Conservation (phyloP, 2,113 vertebrate genomes). For the Danionella cerebrum region DNA sequence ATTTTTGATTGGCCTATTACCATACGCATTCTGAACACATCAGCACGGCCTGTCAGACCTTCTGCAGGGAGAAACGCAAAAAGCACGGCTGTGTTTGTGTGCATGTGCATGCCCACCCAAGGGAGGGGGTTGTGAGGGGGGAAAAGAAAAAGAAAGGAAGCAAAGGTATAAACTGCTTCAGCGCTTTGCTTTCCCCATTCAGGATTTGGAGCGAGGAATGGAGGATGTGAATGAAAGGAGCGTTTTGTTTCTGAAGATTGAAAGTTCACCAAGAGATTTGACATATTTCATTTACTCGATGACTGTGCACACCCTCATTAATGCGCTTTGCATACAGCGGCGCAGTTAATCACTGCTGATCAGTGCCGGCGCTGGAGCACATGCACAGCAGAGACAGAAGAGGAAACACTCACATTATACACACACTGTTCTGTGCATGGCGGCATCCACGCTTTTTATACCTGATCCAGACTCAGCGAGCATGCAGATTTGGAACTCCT, state of each 20-base stretch:
- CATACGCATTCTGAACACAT: conserved; percentile 95
- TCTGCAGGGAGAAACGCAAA: conserved; percentile 51
- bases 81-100: conserved; percentile 29
- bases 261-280: conserved; percentile 95
- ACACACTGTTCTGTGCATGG: conserved; percentile 1
- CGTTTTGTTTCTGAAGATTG: conserved; percentile 84
- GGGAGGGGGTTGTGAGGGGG: neutral
- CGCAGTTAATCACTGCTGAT: conserved; percentile 93
- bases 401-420: conserved; percentile 35
- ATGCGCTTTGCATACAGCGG: conserved; percentile 85
- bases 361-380: conserved; percentile 60
- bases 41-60: conserved; percentile 91
- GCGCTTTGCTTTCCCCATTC: conserved; percentile 66
- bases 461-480: conserved; percentile 38
- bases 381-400: neutral
- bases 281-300: conserved; percentile 99
- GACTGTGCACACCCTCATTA: conserved; percentile 96
- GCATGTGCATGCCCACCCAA: conserved; percentile 19
- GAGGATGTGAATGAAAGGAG: conserved; percentile 90
- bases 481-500: conserved; percentile 58
- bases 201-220: conserved; percentile 75
- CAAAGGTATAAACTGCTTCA: conserved; percentile 87
- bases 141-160: conserved; percentile 21
- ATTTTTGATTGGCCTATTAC: conserved; percentile 98
- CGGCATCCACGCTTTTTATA: neutral